These are phyloP conservation scores for Drosophila fuyamai DNA, from an alignment of 1,140 invertebrate species.

Conservation along the genomic window DNA sequence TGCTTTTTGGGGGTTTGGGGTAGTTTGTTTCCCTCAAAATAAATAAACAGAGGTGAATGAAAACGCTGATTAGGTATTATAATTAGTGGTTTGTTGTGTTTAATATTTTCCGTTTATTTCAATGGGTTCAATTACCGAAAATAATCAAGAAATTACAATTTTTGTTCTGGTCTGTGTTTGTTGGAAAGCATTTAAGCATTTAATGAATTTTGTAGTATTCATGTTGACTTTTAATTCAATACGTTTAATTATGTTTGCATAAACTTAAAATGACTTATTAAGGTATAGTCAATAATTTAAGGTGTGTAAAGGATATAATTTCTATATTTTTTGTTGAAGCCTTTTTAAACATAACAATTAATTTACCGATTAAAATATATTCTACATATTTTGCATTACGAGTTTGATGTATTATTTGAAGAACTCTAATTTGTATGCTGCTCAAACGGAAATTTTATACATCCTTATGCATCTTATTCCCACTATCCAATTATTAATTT, in stretches of 20 bases:
- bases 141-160: conserved; percentile 24
- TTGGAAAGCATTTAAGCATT: background rate
- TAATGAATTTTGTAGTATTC: background rate
- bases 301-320: no score
- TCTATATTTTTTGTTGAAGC: no score
- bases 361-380: no score
- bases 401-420: background rate
- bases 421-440: background rate
- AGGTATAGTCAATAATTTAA: no score
- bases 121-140: conserved; percentile 37
- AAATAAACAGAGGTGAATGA: conserved; percentile 40
- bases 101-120: conserved; percentile 30
- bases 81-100: conserved; percentile 42
- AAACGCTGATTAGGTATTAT: conserved; percentile 47
- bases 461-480: conserved; percentile 10
- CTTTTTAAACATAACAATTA: no score
- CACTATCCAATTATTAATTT: conserved; percentile 52
- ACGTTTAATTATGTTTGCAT: no score
- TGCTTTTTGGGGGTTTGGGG: background rate
- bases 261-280: no score
- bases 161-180: background rate
- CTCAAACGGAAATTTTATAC: background rate
- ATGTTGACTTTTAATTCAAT: background rate
- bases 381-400: no score
- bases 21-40: conserved; percentile 12